Base-by-base conservation (phyloP, 2,797 vertebrate genomes). In the Erethizon dorsatum region DNA sequence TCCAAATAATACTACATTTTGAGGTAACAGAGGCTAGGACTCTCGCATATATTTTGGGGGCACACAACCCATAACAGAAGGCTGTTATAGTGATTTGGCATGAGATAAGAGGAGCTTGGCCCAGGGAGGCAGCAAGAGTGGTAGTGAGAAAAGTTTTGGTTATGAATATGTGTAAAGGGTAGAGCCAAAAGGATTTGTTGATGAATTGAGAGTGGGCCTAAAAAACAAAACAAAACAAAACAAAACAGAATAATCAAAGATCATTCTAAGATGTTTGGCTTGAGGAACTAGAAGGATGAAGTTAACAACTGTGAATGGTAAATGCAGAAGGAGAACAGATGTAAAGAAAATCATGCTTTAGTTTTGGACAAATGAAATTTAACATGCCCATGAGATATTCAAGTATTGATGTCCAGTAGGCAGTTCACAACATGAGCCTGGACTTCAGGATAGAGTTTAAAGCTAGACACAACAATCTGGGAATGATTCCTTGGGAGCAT, bases 341-440 rank as follows among this genome's bases (percentile, higher is more conserved):
- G 91, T 89, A 83, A 24, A 69, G 33, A 52, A 95, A 89, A 79
- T 73, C 5, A 3, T 56, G 45, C 50, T 67, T 89, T 91, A 57
- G 56, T 89, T 95, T 96, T 26, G n/a, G 45, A 91, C 24, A 79
- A 96, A 89, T 79, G 77, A 95, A 94, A 86, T 90, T 93, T 95
- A 69, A 87, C 13, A 90, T 83, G 4, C 13, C 14, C 33, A 10
- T 54, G 86, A 83, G 45, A 12, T 20, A 73, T 73, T 87, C 10
- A 80, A 79, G 82, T 79, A 24, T 11, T 59, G 5, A 65, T 88
- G 61, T 59, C n/a, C 28, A 90, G 6, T 79, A 87, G n/a, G 37
- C 8, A 83, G 82, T 54, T 71, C 57, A 47, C 33, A 57, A 59
- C 57, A 78, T 86, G 80, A 83, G 15, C 50, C 41, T 50, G 13